Conservation (phyloP, 1,140 invertebrate genomes). For the Aphaenogaster ashmeadi region DNA sequence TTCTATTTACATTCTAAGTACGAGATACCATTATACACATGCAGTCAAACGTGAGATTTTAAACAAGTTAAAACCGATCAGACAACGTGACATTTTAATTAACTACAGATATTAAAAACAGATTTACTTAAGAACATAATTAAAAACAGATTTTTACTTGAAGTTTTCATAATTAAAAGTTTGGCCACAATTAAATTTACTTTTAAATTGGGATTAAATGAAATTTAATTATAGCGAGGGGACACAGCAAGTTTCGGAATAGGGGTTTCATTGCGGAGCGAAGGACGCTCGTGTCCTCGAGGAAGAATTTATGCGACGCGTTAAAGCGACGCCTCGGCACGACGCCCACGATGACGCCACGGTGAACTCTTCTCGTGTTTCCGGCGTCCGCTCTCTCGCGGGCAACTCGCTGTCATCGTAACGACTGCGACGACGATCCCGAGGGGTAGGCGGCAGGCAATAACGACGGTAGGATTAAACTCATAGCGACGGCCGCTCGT, state of each 20-base stretch:
- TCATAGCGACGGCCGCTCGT: constrained; percentile 67
- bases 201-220: background rate
- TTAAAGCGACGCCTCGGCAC: constrained; percentile 82
- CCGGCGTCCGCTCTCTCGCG: constrained; percentile 35
- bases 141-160: background rate
- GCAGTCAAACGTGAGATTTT: background rate
- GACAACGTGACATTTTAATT: too few species aligned
- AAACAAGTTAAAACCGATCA: background rate
- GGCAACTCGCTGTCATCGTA: constrained; percentile 50
- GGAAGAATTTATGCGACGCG: constrained; percentile 82
- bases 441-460: constrained; percentile 48
- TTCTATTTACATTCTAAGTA: background rate
- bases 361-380: constrained; percentile 50
- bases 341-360: constrained; percentile 79
- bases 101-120: too few species aligned
- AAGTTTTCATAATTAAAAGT: background rate
- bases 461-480: constrained; percentile 67
- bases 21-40: background rate
- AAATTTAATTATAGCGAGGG: background rate
- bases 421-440: constrained; percentile 61
- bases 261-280: background rate
- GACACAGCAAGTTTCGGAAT: background rate
- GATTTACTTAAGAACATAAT: too few species aligned
- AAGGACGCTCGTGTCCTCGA: background rate
- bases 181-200: background rate